Conservation (phyloP, 2,797 vertebrate genomes). For the Lepilemur septentrionalis region DNA sequence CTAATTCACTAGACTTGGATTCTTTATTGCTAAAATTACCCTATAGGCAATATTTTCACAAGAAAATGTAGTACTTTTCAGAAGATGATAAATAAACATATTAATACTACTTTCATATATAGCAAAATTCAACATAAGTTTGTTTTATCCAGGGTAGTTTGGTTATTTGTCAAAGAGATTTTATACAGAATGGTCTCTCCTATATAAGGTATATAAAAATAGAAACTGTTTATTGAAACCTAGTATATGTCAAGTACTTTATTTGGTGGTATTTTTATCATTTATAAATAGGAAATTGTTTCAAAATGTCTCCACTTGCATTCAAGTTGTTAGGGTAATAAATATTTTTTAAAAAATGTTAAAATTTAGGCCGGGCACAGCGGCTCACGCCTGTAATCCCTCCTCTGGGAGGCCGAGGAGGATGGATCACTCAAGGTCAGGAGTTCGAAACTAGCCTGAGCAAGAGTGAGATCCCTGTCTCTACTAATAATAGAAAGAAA, state of each 20-base stretch:
- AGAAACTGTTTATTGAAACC: constrained; percentile 9
- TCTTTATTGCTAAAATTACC: constrained; percentile 20
- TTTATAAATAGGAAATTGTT: background rate
- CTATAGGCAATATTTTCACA: background rate
- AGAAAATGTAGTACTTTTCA: constrained; percentile 38
- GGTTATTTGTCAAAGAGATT: constrained; percentile 16
- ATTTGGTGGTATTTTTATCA: constrained; percentile 6
- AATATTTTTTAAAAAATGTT: background rate
- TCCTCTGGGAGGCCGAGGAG: no score
- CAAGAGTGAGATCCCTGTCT: no score
- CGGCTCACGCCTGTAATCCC: no score
- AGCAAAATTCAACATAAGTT: constrained; percentile 42
- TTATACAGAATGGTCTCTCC: background rate
- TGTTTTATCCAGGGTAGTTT: constrained; percentile 39
- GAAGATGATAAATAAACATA: constrained; percentile 18
- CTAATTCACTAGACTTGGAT: background rate
- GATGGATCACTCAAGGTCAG: no score
- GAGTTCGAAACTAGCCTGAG: no score
- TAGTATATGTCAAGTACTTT: background rate
- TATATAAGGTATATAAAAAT: background rate
- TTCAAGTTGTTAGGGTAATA: background rate
- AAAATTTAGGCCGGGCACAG: background rate
- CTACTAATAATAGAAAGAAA: no score
- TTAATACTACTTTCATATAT: background rate
- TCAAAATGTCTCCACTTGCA: background rate